phyloP scores from a whole-genome alignment of 2,113 vertebrate species.

The Coryphaenoides rupestris region DNA sequence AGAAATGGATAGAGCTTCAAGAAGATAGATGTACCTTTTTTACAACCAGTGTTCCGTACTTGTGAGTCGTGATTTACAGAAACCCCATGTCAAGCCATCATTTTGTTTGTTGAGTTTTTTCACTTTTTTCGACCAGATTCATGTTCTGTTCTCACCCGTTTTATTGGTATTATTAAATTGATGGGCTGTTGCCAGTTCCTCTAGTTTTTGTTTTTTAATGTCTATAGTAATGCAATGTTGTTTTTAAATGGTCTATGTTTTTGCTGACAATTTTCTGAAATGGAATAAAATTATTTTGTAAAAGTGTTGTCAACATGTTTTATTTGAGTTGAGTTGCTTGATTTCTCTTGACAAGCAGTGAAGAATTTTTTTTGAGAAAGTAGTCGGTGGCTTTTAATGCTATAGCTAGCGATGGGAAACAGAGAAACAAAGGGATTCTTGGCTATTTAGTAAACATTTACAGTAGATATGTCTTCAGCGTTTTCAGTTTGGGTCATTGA shows the following conservation, averaged over 20 bases:
- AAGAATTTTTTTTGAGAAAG: too few species aligned
- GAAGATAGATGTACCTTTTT: slow-evolving; percentile 17
- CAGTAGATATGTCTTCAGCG: too few species aligned
- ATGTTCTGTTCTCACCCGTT: slow-evolving; percentile 17
- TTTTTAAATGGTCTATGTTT: slow-evolving; percentile 36
- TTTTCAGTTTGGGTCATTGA: too few species aligned
- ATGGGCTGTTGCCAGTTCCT: slow-evolving; percentile 32
- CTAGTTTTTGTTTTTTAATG: slow-evolving; percentile 20
- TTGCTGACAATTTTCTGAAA: slow-evolving; percentile 46
- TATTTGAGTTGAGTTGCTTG: neutral
- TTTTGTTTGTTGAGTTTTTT: slow-evolving; percentile 15
- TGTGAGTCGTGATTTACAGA: slow-evolving; percentile 7
- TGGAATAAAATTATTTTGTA: slow-evolving; percentile 57
- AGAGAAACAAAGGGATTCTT: too few species aligned
- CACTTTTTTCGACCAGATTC: neutral
- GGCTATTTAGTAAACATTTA: too few species aligned
- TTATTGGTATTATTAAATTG: slow-evolving; percentile 13
- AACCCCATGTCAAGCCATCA: slow-evolving; percentile 6
- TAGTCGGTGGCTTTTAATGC: too few species aligned
- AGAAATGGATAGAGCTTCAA: neutral
- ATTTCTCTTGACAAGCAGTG: too few species aligned
- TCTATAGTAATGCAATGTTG: slow-evolving; percentile 35
- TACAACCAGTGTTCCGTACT: neutral
- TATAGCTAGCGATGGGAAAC: too few species aligned
- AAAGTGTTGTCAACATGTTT: slow-evolving; percentile 10